Percentiles rank a stretch among this genome's conserved stretches.
These are phyloP conservation scores for Eretmocerus hayati DNA, from an alignment of 2,888 invertebrate genomes.

Conservation along the genomic window DNA sequence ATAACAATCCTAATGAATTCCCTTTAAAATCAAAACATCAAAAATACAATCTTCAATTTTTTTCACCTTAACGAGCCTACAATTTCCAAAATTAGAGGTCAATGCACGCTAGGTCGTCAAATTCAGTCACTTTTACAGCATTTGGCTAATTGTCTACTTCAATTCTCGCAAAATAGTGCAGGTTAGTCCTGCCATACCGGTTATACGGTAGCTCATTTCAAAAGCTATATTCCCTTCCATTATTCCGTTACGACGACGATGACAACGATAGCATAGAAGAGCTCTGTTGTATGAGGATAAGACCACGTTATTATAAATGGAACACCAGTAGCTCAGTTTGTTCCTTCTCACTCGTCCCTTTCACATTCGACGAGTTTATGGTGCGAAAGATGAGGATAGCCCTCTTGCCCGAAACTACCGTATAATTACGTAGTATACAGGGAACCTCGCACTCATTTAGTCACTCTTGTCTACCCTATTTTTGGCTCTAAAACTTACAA, in stretches of 20 bases:
- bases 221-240: slow-evolving; percentile 25
- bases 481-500: slow-evolving; percentile 33
- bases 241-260: slow-evolving; percentile 38
- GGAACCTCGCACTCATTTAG: slow-evolving; percentile 16
- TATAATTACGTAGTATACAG: slow-evolving; percentile 42
- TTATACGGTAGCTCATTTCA: slow-evolving; percentile 40
- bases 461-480: slow-evolving; percentile 30
- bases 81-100: too few relatives aligned
- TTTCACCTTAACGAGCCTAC: too few relatives aligned
- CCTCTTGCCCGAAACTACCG: slow-evolving; percentile 36
- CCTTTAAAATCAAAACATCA: too few relatives aligned
- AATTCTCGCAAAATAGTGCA: too few relatives aligned
- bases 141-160: slow-evolving; percentile 32
- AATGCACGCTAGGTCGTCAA: slow-evolving; percentile 13
- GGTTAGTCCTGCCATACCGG: too few relatives aligned
- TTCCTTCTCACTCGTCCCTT: slow-evolving; percentile 23
- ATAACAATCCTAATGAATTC: too few relatives aligned
- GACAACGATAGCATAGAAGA: slow-evolving; percentile 27
- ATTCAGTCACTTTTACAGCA: slow-evolving; percentile 24
- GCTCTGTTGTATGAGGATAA: too few relatives aligned
- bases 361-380: slow-evolving; percentile 38
- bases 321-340: slow-evolving; percentile 41
- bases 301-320: slow-evolving; percentile 36
- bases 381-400: slow-evolving; percentile 35
- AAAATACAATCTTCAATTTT: too few relatives aligned